Conservation (phyloP, 2,797 vertebrate genomes). For the Lepilemur septentrionalis region DNA sequence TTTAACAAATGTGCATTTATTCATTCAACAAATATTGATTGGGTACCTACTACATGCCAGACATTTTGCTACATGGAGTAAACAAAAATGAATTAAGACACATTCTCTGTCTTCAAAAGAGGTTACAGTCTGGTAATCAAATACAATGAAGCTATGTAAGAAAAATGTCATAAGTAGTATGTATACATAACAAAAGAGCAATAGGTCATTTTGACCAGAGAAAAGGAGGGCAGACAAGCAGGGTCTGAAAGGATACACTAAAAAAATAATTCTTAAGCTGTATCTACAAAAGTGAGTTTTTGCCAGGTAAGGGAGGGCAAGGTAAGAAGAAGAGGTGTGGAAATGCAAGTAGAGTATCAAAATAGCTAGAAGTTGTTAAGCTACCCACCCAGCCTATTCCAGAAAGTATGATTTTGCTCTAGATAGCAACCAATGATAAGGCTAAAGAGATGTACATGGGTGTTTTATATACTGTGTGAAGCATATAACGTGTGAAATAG, state of each 20-base stretch:
- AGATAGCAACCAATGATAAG: neutral
- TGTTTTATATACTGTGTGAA: neutral
- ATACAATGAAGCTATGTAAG: neutral
- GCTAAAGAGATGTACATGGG: neutral
- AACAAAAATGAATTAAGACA: constrained; percentile 43
- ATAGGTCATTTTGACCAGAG: neutral
- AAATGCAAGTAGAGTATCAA: neutral
- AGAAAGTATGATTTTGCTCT: neutral
- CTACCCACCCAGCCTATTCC: neutral
- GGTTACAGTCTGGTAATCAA: neutral
- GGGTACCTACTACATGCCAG: neutral
- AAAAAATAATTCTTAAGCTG: neutral
- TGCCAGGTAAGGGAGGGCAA: neutral
- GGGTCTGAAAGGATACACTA: neutral
- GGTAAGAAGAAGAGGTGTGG: neutral
- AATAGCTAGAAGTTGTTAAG: neutral
- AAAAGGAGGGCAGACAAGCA: neutral
- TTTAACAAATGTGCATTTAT: constrained; percentile 24
- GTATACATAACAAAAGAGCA: neutral
- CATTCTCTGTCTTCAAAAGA: neutral
- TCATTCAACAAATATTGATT: constrained; percentile 35
- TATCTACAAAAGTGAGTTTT: neutral
- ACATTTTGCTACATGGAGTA: constrained; percentile 5
- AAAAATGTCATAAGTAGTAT: neutral
- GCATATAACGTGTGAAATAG: neutral